phyloP scores from a whole-genome alignment of 2,113 vertebrate species.

The Anguilla rostrata region DNA sequence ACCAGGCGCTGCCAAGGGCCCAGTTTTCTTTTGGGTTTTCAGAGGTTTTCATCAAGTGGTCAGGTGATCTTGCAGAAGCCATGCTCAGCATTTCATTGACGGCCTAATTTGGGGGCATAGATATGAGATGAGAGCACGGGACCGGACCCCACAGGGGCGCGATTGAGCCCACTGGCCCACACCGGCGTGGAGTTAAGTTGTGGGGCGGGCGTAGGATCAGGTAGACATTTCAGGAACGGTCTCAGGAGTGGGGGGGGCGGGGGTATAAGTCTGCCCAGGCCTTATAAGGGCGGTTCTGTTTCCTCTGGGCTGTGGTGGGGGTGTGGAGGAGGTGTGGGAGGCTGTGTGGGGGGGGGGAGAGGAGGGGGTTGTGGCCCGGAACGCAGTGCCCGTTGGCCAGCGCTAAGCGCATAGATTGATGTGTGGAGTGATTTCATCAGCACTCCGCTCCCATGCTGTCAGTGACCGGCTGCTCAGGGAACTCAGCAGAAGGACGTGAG shows the following conservation, averaged over 20 bases:
- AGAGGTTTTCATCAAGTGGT: conserved; percentile 7
- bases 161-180: not conserved
- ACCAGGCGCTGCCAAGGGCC: not conserved
- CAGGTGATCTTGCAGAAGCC: not conserved
- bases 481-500: not conserved
- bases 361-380: too few species aligned
- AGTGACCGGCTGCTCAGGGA: not conserved
- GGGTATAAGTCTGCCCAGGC: not conserved
- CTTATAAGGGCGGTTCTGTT: conserved; percentile 23
- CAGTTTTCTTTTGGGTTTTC: conserved; percentile 16
- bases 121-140: conserved; percentile 9
- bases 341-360: too few species aligned
- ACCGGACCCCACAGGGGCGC: not conserved
- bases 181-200: not conserved
- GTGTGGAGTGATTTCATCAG: not conserved
- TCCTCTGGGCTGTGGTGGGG: conserved; percentile 1
- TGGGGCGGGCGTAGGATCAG: not conserved
- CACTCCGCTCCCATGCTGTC: not conserved
- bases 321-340: not conserved
- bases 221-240: not conserved
- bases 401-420: not conserved
- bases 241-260: not conserved
- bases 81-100: conserved; percentile 10
- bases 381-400: too few species aligned
- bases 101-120: conserved; percentile 27